phyloP scores from a whole-genome alignment of 2,113 vertebrate species.

The Actenoides hombroni region DNA sequence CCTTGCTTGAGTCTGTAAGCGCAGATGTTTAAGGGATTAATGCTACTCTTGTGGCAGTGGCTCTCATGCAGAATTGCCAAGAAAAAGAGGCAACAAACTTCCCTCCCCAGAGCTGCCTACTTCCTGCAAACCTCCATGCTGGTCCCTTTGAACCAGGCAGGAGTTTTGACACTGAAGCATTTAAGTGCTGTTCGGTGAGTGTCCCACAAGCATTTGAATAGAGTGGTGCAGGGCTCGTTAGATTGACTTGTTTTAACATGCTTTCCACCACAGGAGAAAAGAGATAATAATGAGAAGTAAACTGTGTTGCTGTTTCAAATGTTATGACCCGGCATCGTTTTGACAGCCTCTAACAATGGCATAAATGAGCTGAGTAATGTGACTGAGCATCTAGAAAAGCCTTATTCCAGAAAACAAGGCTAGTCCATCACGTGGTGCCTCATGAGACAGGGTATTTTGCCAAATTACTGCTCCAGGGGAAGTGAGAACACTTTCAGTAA shows the following conservation, averaged over 20 bases:
- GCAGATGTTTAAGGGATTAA: not conserved
- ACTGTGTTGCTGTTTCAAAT: not conserved
- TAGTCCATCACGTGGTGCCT: not conserved
- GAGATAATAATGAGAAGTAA: not conserved
- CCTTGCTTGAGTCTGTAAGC: not conserved
- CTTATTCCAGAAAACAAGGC: not conserved
- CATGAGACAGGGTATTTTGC: not conserved
- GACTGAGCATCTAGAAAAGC: not conserved
- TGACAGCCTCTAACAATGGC: not conserved
- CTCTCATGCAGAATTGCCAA: not conserved
- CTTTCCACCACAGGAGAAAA: not conserved
- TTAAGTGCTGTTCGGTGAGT: not conserved
- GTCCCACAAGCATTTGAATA: not conserved
- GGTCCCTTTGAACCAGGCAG: not conserved
- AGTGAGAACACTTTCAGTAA: not conserved
- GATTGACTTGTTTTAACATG: not conserved
- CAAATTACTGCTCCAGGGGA: conserved; percentile 4
- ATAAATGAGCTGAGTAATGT: not conserved
- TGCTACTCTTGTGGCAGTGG: rapidly evolving
- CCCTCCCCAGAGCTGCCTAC: not conserved
- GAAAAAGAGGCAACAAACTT: not conserved
- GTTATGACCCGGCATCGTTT: not conserved
- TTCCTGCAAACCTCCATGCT: not conserved
- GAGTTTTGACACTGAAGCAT: not conserved
- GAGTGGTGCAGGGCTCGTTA: not conserved